phyloP scores from a whole-genome alignment of 2,113 vertebrate genomes.

The Zapus hudsonius region DNA sequence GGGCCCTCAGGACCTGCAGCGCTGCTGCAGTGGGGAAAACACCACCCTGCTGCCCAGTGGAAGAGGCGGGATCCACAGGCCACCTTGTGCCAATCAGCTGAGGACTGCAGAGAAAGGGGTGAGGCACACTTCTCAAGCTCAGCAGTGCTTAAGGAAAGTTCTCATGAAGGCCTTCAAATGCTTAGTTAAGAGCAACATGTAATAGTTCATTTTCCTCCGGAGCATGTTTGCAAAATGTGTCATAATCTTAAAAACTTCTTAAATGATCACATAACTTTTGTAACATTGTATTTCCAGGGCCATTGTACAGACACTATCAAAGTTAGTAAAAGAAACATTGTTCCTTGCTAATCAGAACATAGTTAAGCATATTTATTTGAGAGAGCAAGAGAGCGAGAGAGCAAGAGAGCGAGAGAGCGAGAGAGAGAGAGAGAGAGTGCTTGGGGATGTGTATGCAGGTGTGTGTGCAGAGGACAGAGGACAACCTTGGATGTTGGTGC shows the following conservation, averaged over 20 bases:
- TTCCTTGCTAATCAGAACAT: background rate
- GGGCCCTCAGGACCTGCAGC: too few species aligned
- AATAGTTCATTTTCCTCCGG: rapidly evolving
- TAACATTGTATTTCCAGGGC: background rate
- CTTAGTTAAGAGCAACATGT: background rate
- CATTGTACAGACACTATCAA: background rate
- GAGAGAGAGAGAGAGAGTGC: too few species aligned
- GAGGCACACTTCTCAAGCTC: too few species aligned
- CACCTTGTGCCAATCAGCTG: background rate
- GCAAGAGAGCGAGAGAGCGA: too few species aligned
- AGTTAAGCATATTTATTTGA: background rate
- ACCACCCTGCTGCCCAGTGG: background rate
- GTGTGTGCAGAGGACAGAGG: too few species aligned
- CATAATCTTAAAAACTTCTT: background rate
- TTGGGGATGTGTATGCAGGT: too few species aligned
- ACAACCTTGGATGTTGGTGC: too few species aligned
- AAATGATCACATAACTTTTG: background rate
- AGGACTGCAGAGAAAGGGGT: too few species aligned
- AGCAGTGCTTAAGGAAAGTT: too few species aligned
- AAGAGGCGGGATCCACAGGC: background rate
- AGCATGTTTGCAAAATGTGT: background rate
- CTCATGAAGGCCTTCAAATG: rapidly evolving
- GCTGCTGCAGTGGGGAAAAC: too few species aligned
- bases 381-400: too few species aligned
- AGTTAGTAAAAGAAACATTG: background rate